Conservation (phyloP, 92 coral and sea anemone genomes). For the Palythoa heliodiscus region DNA sequence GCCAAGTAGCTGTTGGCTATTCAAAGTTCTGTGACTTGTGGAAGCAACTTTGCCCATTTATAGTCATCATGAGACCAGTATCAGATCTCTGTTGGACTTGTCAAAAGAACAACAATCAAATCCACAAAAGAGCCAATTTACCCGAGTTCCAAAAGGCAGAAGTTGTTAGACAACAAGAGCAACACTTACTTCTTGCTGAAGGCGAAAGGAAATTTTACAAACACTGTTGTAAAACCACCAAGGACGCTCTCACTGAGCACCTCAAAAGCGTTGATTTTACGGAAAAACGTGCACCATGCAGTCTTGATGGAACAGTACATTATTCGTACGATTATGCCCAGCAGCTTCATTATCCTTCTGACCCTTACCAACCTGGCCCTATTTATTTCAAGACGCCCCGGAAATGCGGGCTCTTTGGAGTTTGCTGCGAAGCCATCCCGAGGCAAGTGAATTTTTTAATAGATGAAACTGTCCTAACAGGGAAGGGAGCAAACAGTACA, state of each 20-base stretch:
- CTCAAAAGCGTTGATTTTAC: conserved; percentile 29
- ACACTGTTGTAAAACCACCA: conserved; percentile 51
- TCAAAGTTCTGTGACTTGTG: conserved; percentile 60
- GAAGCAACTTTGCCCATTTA: conserved; percentile 55
- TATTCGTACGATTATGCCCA: conserved; percentile 70
- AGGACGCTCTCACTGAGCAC: conserved; percentile 27
- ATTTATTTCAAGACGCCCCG: conserved; percentile 60
- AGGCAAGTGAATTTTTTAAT: conserved; percentile 58
- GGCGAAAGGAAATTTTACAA: conserved; percentile 57
- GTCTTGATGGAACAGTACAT: conserved; percentile 47
- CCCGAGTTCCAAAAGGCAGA: conserved; percentile 54
- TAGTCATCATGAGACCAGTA: conserved; percentile 51
- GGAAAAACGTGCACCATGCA: conserved; percentile 48
- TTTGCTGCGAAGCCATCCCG: conserved; percentile 62
- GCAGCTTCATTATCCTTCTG: conserved; percentile 61
- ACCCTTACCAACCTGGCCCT: conserved; percentile 74
- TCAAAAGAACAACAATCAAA: conserved; percentile 50
- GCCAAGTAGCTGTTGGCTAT: conserved; percentile 41
- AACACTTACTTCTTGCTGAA: conserved; percentile 40
- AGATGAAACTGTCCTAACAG: conserved; percentile 54
- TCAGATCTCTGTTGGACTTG: conserved; percentile 57
- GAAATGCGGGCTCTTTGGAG: conserved; percentile 52
- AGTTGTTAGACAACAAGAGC: conserved; percentile 50
- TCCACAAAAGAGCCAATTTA: conserved; percentile 38
- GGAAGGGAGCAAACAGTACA: conserved; percentile 68